Evolutionary conservation across 92 coral and sea anemone genomes (phyloP).

Genomic region (Paragorgia papillata): DNA sequence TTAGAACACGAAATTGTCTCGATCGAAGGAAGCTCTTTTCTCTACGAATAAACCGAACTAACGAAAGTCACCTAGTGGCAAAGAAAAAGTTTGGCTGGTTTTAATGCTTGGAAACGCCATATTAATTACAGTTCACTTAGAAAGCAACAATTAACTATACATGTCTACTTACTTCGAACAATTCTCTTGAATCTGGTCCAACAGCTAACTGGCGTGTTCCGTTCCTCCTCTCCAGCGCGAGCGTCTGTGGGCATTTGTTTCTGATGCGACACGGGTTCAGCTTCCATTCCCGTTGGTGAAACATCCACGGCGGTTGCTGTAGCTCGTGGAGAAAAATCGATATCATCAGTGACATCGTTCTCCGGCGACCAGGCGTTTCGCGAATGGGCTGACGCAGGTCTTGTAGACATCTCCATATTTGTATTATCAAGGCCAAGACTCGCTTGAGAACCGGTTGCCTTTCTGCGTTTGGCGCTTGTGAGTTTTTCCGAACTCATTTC

Average conservation of each 20-base stretch:
- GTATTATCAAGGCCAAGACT: slow-evolving; percentile 88
- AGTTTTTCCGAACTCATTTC: slow-evolving; percentile 39
- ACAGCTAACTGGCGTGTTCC: slow-evolving; percentile 93
- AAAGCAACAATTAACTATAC: no score
- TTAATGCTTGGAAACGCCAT: no score
- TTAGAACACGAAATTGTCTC: no score
- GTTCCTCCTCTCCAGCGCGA: slow-evolving; percentile 87
- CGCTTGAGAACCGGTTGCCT: slow-evolving; percentile 80
- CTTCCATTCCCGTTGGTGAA: slow-evolving; percentile 93
- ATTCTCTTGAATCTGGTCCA: slow-evolving; percentile 97
- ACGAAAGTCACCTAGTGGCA: no score
- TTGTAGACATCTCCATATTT: slow-evolving; percentile 89
- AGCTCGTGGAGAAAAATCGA: slow-evolving; percentile 83
- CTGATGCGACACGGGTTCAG: slow-evolving; percentile 84
- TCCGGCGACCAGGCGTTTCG: slow-evolving; percentile 90
- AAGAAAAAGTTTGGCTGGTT: no score
- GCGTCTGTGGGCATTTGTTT: slow-evolving; percentile 85
- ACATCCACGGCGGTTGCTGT: slow-evolving; percentile 97
- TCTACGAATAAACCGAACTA: no score
- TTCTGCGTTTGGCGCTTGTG: slow-evolving; percentile 37
- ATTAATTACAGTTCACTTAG: no score
- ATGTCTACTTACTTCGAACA: slow-evolving; percentile 80
- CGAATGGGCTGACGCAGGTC: slow-evolving; percentile 82
- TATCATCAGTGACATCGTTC: slow-evolving; percentile 86
- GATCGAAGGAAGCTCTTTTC: no score